Conservation (phyloP, 2,888 invertebrate species). For the Synergus japonicus region DNA sequence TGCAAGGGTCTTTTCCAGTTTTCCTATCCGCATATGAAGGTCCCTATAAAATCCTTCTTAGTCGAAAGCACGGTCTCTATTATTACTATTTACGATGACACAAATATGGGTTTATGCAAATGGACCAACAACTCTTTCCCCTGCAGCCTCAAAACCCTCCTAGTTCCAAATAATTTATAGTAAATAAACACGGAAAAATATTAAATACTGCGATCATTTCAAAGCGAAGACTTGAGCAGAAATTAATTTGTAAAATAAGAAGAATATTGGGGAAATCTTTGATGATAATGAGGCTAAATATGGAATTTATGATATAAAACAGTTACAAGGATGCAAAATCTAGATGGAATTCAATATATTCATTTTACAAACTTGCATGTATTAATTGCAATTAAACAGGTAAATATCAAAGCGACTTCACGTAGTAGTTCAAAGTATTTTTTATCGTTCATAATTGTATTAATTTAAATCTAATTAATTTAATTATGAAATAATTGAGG, state of each 20-base stretch:
- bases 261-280: background rate
- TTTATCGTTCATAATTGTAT: background rate
- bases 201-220: too few relatives aligned
- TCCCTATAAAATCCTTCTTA: constrained; percentile 36
- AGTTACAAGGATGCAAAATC: background rate
- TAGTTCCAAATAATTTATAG: background rate
- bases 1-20: constrained; percentile 30
- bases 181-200: background rate
- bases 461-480: background rate
- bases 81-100: constrained; percentile 27
- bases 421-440: background rate
- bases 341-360: background rate
- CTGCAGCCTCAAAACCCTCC: background rate
- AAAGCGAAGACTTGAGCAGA: too few relatives aligned
- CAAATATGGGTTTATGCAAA: constrained; percentile 36
- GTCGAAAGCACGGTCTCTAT: constrained; percentile 9
- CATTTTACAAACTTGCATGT: background rate
- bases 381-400: background rate
- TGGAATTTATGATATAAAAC: background rate
- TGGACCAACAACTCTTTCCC: constrained; percentile 3
- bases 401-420: background rate
- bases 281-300: background rate
- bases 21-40: constrained; percentile 30
- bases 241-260: background rate
- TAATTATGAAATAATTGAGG: background rate